These are phyloP conservation scores for Drosophila paulistorum DNA, from an alignment of 1,140 invertebrate genomes.

Conservation along the genomic window DNA sequence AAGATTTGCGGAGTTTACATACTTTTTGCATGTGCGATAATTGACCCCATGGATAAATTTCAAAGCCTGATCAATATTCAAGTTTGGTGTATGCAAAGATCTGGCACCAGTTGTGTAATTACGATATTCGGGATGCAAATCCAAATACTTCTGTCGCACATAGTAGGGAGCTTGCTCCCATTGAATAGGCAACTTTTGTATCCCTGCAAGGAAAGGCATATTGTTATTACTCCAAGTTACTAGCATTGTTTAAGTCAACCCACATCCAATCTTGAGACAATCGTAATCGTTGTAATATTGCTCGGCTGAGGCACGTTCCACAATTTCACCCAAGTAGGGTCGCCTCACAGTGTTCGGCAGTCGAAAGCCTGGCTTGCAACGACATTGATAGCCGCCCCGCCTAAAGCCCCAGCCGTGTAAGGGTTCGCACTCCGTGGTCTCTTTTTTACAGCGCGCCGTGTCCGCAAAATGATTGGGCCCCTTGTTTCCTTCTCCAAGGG, in stretches of 20 bases:
- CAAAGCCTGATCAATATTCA: conserved; percentile 91
- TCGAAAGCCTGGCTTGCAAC: conserved; percentile 94
- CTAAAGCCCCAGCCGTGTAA: conserved; percentile 97
- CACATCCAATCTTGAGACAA: conserved; percentile 96
- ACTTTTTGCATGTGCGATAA: conserved; percentile 87
- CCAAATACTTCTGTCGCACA: conserved; percentile 89
- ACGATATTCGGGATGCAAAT: conserved; percentile 89
- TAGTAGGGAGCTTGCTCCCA: conserved; percentile 89
- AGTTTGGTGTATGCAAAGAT: conserved; percentile 86
- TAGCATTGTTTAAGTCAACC: conserved; percentile 81
- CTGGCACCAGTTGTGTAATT: conserved; percentile 87
- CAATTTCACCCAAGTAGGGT: conserved; percentile 95
- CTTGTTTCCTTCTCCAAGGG: conserved; percentile 92
- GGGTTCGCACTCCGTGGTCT: conserved; percentile 98
- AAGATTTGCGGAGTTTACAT: conserved; percentile 13
- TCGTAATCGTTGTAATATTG: conserved; percentile 97
- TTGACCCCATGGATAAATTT: conserved; percentile 90
- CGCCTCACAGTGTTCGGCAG: conserved; percentile 93
- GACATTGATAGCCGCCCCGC: conserved; percentile 97
- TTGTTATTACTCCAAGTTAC: conserved; percentile 5
- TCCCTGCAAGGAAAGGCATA: conserved; percentile 84
- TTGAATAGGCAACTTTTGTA: conserved; percentile 91
- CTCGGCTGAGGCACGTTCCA: conserved; percentile 95
- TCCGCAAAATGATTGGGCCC: conserved; percentile 94
- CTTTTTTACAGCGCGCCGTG: conserved; percentile 95